Percentiles rank a stretch among this genome's conserved stretches.
Conservation (phyloP, 2,113 vertebrate genomes). For the Brachyhypopomus gauderio region DNA sequence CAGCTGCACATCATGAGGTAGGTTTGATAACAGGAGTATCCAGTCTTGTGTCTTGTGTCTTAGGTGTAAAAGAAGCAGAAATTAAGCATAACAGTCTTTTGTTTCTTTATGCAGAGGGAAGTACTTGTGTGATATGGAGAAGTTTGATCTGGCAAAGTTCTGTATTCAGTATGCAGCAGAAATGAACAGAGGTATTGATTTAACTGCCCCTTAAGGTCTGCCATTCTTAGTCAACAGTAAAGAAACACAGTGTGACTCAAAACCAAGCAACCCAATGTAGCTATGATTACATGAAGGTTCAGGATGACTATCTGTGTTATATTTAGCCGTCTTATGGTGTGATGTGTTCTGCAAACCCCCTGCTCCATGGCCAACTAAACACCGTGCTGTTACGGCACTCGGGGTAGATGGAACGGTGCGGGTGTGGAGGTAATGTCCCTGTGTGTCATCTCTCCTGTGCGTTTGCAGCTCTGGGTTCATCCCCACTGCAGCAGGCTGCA, state of each 20-base stretch:
- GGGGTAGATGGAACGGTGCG: neutral
- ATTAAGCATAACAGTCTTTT: neutral
- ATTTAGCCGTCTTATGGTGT: neutral
- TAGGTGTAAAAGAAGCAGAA: too few relatives aligned
- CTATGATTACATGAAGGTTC: neutral
- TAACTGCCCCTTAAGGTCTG: too few relatives aligned
- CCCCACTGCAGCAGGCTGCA: conserved; percentile 71
- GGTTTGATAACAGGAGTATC: conserved; percentile 2
- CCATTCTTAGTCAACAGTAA: neutral
- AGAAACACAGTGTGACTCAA: neutral
- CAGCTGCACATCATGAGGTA: conserved; percentile 77
- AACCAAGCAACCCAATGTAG: too few relatives aligned
- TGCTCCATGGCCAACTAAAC: neutral
- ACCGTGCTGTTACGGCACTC: neutral
- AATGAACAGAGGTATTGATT: conserved; percentile 73
- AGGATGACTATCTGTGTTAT: neutral
- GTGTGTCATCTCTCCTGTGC: conserved; percentile 5
- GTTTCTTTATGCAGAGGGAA: conserved; percentile 66
- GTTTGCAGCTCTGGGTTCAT: conserved; percentile 64
- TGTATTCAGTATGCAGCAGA: conserved; percentile 75
- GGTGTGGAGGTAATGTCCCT: neutral
- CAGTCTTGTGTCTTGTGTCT: neutral
- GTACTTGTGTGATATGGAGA: conserved; percentile 76
- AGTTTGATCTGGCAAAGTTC: conserved; percentile 73
- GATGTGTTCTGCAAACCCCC: neutral